Percentiles rank a stretch among this genome's conserved stretches.
phyloP scores from a whole-genome alignment of 2,888 invertebrate genomes.

The Lasioglossum zephyrum region DNA sequence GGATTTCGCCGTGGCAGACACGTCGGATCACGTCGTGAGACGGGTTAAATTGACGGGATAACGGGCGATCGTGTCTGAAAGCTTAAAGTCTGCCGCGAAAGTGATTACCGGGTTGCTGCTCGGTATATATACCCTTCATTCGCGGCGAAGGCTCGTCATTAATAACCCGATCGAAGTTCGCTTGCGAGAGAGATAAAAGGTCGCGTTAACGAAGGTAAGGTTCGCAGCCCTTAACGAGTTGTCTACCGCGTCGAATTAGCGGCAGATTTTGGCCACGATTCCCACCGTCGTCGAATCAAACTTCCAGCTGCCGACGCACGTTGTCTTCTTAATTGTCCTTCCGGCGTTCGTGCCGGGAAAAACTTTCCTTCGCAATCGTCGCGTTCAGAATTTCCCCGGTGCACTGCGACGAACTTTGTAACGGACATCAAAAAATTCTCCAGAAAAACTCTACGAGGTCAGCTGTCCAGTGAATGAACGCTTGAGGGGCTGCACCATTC shows the following conservation, averaged over 20 bases:
- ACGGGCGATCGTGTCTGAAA: conserved; percentile 70
- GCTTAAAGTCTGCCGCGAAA: conserved; percentile 70
- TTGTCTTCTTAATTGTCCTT: conserved; percentile 36
- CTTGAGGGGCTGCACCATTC: not conserved
- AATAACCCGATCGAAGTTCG: conserved; percentile 71
- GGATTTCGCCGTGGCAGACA: conserved; percentile 51
- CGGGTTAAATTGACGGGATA: conserved; percentile 71
- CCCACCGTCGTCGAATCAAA: not conserved
- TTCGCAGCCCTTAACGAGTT: conserved; percentile 64
- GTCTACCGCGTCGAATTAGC: conserved; percentile 57
- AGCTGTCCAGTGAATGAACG: not conserved
- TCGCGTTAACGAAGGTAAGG: conserved; percentile 64
- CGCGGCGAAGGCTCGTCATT: conserved; percentile 51
- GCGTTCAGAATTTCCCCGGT: conserved; percentile 4
- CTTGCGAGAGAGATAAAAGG: conserved; percentile 54
- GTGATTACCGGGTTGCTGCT: conserved; percentile 66
- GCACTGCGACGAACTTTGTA: not conserved
- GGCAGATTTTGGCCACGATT: conserved; percentile 39
- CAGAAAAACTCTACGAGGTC: not conserved
- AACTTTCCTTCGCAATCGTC: not conserved
- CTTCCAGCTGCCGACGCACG: conserved; percentile 18
- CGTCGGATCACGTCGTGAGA: conserved; percentile 64
- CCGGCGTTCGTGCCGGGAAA: conserved; percentile 9
- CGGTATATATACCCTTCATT: conserved; percentile 28
- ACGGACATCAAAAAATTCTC: not conserved